These are phyloP conservation scores for Siderastrea siderea DNA, from an alignment of 92 coral and sea anemone species.

Conservation along the genomic window DNA sequence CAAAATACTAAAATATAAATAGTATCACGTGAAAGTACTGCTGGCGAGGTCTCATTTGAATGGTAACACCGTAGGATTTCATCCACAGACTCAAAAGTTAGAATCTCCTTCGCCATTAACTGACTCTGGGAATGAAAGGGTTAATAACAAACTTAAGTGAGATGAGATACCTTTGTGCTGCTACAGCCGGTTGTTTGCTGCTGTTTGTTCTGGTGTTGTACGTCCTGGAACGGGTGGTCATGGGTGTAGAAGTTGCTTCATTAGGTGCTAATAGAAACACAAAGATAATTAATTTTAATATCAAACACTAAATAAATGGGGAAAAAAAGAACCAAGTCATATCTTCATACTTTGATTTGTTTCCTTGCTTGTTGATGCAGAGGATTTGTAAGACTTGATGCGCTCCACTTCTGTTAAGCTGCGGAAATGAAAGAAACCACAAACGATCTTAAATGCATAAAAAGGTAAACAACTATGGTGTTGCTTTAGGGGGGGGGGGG, in stretches of 20 bases:
- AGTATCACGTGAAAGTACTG: too few relatives aligned
- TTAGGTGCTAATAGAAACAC: neutral
- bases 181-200: neutral
- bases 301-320: neutral
- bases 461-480: too few relatives aligned
- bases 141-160: neutral
- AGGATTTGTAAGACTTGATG: constrained; percentile 18
- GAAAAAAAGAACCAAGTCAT: neutral
- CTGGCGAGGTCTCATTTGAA: too few relatives aligned
- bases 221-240: constrained; percentile 31
- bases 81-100: too few relatives aligned
- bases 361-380: neutral
- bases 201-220: constrained; percentile 44
- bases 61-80: too few relatives aligned
- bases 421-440: neutral
- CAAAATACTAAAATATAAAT: too few relatives aligned
- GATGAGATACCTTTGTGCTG: constrained; percentile 7
- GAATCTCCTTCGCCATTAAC: too few relatives aligned
- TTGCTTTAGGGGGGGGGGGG: too few relatives aligned
- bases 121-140: too few relatives aligned
- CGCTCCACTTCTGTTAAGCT: constrained; percentile 27
- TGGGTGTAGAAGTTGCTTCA: neutral
- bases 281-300: neutral
- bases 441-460: too few relatives aligned
- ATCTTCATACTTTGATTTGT: neutral